Conservation (phyloP, 1,140 invertebrate species). For the Drosophila sucinea region DNA sequence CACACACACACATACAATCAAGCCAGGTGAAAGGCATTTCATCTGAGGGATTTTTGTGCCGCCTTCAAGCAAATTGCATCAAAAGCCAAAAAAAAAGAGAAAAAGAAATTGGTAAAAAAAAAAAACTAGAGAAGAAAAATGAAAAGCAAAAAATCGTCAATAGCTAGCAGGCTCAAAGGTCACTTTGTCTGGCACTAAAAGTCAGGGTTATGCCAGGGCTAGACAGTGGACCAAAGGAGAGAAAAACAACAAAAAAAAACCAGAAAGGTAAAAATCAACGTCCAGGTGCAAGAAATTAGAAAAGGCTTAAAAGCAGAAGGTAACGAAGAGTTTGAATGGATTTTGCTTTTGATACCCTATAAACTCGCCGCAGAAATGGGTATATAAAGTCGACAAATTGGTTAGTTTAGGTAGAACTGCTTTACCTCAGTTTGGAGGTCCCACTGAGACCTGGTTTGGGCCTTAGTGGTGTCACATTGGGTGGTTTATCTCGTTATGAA, state of each 20-base stretch:
- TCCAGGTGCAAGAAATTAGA: slow-evolving; percentile 50
- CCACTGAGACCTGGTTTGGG: no score
- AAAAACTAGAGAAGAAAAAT: slow-evolving; percentile 40
- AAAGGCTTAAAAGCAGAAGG: slow-evolving; percentile 62
- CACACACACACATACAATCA: slow-evolving; percentile 13
- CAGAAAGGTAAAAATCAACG: slow-evolving; percentile 34
- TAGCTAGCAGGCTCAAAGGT: slow-evolving; percentile 51
- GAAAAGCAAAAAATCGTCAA: slow-evolving; percentile 17
- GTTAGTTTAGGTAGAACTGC: no score
- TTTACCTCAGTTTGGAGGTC: no score
- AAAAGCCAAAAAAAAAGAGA: slow-evolving; percentile 26
- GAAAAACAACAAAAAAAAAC: slow-evolving; percentile 27
- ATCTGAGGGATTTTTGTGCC: slow-evolving; percentile 43
- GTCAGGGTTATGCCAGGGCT: slow-evolving; percentile 49
- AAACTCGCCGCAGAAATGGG: not conserved
- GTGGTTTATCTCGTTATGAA: no score
- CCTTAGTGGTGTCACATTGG: no score
- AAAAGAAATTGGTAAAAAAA: slow-evolving; percentile 23
- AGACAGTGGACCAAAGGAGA: slow-evolving; percentile 35
- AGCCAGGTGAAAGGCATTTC: slow-evolving; percentile 59
- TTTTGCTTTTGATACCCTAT: slow-evolving; percentile 10
- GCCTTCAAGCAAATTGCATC: slow-evolving; percentile 13
- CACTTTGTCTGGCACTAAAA: slow-evolving; percentile 56
- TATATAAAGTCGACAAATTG: not conserved
- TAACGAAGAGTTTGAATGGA: slow-evolving; percentile 28